phyloP scores from a whole-genome alignment of 2,888 invertebrate genomes.

The Nezara viridula region DNA sequence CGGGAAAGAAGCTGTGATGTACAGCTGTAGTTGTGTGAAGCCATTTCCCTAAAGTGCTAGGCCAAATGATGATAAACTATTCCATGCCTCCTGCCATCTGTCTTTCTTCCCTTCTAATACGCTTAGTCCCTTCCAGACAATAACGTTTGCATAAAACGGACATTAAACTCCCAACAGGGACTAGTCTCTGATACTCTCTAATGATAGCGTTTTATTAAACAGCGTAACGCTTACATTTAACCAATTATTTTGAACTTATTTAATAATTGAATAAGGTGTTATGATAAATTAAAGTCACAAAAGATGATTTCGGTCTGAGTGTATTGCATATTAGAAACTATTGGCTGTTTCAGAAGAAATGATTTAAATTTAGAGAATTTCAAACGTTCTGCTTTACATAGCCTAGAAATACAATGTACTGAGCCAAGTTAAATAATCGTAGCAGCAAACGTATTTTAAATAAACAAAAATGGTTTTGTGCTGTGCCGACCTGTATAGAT shows the following conservation, averaged over 20 bases:
- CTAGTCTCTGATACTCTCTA: constrained; percentile 26
- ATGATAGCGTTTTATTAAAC: not conserved
- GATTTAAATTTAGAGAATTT: too few species aligned
- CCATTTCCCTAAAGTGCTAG: constrained; percentile 51
- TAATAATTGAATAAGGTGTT: not conserved
- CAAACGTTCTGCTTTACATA: too few species aligned
- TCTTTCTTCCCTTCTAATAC: constrained; percentile 56
- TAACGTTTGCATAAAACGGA: constrained; percentile 56
- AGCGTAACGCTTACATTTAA: not conserved
- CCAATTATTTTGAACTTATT: not conserved
- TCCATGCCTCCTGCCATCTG: constrained; percentile 34
- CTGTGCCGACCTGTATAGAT: too few species aligned
- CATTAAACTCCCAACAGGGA: constrained; percentile 49
- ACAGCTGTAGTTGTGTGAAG: constrained; percentile 21
- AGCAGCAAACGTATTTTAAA: too few species aligned
- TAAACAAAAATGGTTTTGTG: too few species aligned
- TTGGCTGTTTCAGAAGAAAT: too few species aligned
- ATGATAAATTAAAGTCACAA: not conserved
- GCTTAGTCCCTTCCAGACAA: constrained; percentile 54
- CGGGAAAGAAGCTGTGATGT: not conserved
- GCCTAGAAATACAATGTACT: too few species aligned
- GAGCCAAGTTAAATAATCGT: too few species aligned
- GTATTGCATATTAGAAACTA: too few species aligned
- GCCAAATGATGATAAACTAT: constrained; percentile 57
- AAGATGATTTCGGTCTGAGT: not conserved